These are phyloP conservation scores for Mizuhopecten yessoensis DNA, from an alignment of 1,140 invertebrate species.

Conservation along the genomic window DNA sequence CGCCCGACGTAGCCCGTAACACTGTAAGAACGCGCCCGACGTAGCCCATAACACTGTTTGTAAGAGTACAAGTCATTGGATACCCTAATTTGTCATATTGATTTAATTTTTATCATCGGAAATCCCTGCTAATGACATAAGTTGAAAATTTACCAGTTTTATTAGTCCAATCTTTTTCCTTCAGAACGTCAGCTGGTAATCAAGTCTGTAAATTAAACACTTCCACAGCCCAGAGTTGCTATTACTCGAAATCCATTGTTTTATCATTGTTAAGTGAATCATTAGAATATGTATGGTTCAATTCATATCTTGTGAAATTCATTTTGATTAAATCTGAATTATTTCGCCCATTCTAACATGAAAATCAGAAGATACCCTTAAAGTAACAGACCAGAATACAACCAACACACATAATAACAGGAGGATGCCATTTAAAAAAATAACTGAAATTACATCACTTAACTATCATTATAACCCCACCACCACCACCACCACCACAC, in stretches of 20 bases:
- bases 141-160: neutral
- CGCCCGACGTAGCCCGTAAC: neutral
- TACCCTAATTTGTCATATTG: neutral
- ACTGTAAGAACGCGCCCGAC: neutral
- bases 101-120: constrained; percentile 28
- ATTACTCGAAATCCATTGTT: no score
- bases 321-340: neutral
- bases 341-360: neutral
- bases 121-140: neutral
- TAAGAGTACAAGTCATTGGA: neutral
- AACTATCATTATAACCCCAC: no score
- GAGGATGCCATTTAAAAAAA: no score
- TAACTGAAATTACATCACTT: no score
- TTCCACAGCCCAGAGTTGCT: neutral
- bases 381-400: no score
- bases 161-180: neutral
- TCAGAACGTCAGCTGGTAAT: neutral
- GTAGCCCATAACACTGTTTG: neutral
- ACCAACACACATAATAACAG: no score
- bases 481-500: no score
- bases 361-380: no score
- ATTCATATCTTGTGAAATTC: neutral
- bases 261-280: neutral
- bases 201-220: neutral
- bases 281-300: neutral